Evolutionary conservation across 2,797 vertebrate species (phyloP), one percentile per base, ranked within the genome.

Genomic region (Helicolenus hilgendorfi): DNA sequence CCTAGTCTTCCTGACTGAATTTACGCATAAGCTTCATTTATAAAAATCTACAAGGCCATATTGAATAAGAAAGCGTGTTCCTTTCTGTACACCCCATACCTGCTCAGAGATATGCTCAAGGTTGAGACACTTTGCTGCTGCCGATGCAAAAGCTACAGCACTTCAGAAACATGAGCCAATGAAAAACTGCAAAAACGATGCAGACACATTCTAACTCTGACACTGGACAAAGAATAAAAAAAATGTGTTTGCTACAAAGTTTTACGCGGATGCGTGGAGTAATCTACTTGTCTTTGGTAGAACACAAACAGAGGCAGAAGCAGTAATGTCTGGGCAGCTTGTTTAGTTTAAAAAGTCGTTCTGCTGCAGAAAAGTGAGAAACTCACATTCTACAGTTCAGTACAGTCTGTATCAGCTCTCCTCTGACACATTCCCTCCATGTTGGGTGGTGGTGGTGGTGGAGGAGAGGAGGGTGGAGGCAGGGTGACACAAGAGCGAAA

Each of bases 401-500:
- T 35, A 49, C 63, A 72, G 72, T 45, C 60, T 49, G 20, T 29
- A 58, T 80, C 63, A 31, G 35, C 81, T 86, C 73, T 70, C 26
- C 29, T 72, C 83, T 80, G 74, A 91, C 79, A 85, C 41, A 18
- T 53, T 73, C 33, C 58, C 60, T 86, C 31, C 83, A 72, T 24
- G 69, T 73, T 81, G 68, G 77, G 45, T 58, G 79, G 31, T 41
- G 81, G 63, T 14, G n/a, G 53, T 49, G 45, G 45, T 53, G 45
- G 18, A 53, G 45, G 45, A 72, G 59, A 69, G 65, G 64, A 36
- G 63, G 74, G 24, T 58, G 85, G 83, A 85, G 72, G 83, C 77
- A 80, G 81, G 70, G 79, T 81, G 93, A 92, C 94, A 93, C 74
- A 0, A 84, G 89, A 93, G 81, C 86, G 91, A 94, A 94, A 89